A percentile compares a stretch with the other conserved stretches of the same genome.
phyloP scores from a whole-genome alignment of 2,888 invertebrate genomes.

The Dicranocentrus wangi region DNA sequence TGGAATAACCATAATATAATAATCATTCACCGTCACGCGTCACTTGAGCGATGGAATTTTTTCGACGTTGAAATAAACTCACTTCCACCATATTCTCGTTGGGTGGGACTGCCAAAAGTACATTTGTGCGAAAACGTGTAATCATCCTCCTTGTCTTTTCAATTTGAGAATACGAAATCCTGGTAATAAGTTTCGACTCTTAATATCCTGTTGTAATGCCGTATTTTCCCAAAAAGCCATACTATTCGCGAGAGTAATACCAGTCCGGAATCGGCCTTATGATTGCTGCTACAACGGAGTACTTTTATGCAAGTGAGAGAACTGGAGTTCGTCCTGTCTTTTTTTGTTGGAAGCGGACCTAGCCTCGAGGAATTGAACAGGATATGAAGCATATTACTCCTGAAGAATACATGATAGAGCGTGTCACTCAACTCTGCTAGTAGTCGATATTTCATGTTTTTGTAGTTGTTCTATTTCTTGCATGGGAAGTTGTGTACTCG shows the following conservation, averaged over 20 bases:
- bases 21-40: constrained; percentile 12
- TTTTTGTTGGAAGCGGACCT: constrained; percentile 37
- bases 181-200: neutral
- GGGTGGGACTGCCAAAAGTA: constrained; percentile 27
- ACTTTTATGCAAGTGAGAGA: neutral
- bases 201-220: constrained; percentile 12
- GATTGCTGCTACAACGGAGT: too few relatives aligned
- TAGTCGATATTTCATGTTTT: constrained; percentile 32
- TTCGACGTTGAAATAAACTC: constrained; percentile 7
- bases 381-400: neutral
- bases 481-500: constrained; percentile 30
- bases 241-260: too few relatives aligned
- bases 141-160: constrained; percentile 23
- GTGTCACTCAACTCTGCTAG: constrained; percentile 33
- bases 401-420: neutral
- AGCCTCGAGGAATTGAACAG: constrained; percentile 7
- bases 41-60: constrained; percentile 38
- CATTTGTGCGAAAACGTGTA: neutral
- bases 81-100: neutral
- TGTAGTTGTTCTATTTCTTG: neutral
- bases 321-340: too few relatives aligned
- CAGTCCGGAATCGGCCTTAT: too few relatives aligned
- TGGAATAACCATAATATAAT: too few relatives aligned
- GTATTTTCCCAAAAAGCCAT: too few relatives aligned
- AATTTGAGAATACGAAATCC: neutral